Evolutionary conservation across 2,888 invertebrate species (phyloP), one percentile per base, ranked within the genome.

Genomic region (Drosophila emarginata): DNA sequence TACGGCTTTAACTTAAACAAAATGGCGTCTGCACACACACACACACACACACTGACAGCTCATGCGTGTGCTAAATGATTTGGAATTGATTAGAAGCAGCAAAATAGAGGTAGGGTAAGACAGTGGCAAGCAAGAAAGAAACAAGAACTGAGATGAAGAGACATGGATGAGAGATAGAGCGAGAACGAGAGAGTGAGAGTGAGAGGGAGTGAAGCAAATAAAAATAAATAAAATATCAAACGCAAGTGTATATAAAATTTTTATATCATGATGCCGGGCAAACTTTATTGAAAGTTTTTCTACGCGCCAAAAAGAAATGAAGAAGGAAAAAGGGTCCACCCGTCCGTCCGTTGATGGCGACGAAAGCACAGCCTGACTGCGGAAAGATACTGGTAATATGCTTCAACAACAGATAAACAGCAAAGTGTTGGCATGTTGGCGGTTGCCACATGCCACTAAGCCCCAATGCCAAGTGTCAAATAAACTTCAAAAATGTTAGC

Each of bases 31-130:
- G 32, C 64, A 23, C 59, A 37, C 50, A 53, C 18, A 52, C 53
- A 60, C 23, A 72, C 60, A 37, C 23, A 59, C 53, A 64, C 39
- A 65, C 67, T 72, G 80, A 76, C 80, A 86, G 79, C 79, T 77
- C 80, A 83, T 82, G 86, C 82, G 82, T 86, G 82, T 86, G 82
- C 72, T 86, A 76, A 82, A 82, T 82, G 82, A 86, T 86, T 83
- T 72, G 86, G 82, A 82, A 82, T 82, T 82, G 82, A 82, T 82
- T 82, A 82, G 83, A 80, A 76, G 74, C 67, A 69, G 75, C 67
- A 57, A 75, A 64, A 62, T 67, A 56, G 45, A 64, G 59, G 60
- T 51, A 63, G 45, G 45, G 11, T 7, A 12, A 45, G 45, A 45
- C 18, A 45, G 18, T 21, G 12, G 21, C 18, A 9, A 12, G 2